Conservation (phyloP, 1,140 invertebrate species). For the Drosophila pandora region DNA sequence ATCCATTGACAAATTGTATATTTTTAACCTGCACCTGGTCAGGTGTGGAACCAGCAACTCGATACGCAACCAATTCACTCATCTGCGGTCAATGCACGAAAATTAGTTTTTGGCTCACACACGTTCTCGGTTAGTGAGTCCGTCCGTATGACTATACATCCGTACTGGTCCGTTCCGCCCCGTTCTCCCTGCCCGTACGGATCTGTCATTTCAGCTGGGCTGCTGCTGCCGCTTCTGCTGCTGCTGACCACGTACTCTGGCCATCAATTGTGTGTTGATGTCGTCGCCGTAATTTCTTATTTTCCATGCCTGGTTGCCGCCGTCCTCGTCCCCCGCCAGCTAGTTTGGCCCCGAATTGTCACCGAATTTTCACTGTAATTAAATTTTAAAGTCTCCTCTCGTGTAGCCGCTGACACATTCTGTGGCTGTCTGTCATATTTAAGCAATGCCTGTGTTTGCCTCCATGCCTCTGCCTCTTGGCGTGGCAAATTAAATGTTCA, state of each 20-base stretch:
- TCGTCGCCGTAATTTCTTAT: constrained; percentile 66
- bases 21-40: neutral
- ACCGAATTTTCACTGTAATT: constrained; percentile 47
- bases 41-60: constrained; percentile 6
- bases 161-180: constrained; percentile 6
- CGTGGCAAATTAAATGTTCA: constrained; percentile 65
- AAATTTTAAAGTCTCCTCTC: constrained; percentile 62
- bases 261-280: constrained; percentile 47
- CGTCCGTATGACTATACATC: neutral
- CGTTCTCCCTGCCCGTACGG: constrained; percentile 8
- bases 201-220: constrained; percentile 32
- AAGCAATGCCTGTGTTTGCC: constrained; percentile 18
- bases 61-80: constrained; percentile 43
- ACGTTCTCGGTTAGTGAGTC: constrained; percentile 2
- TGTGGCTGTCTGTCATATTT: constrained; percentile 71
- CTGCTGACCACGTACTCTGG: constrained; percentile 17
- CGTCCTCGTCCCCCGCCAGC: constrained; percentile 3
- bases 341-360: constrained; percentile 27
- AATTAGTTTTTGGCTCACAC: constrained; percentile 44
- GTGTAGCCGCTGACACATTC: constrained; percentile 75
- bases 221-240: too few species aligned
- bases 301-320: constrained; percentile 51
- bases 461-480: constrained; percentile 31
- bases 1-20: too few species aligned
- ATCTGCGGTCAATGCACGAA: constrained; percentile 44